Evolutionary conservation across 2,797 vertebrate species (phyloP), one percentile per base, ranked within the genome.

Genomic region (Gallinago solitaria): DNA sequence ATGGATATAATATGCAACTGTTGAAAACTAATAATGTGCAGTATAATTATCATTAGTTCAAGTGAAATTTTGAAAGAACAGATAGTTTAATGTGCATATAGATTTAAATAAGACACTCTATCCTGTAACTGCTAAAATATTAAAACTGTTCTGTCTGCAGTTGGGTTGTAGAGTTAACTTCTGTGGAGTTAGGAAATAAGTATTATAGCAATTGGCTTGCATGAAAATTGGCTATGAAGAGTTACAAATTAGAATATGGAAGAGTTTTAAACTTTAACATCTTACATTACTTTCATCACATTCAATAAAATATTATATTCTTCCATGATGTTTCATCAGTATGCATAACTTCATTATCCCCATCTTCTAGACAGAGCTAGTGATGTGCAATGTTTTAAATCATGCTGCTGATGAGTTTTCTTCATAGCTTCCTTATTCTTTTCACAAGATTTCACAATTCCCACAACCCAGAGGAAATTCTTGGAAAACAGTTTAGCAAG

Each of bases 201-300:
- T 51, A 67, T 89, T 63, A 16, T 3, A 86, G 33, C 24, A 78
- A 33, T 69, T 65, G 65, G 14, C 37, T 83, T 20, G 30, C 30
- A 32, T 12, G 73, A 83, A 59, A 81, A 65, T 75, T 71, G 69
- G 41, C 50, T 41, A 47, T 91, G 76, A 93, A 82, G 56, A 28
- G 30, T 59, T 73, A 43, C 32, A 88, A 39, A 86, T 88, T 21
- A 51, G 28, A 93, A 8, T 41, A 70, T 39, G 65, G 21, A 61
- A 57, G 59, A 68, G 17, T 83, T 91, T 83, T 92, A 90, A 93
- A 87, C 37, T 94, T 86, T 71, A 85, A 68, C 63, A 69, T 78
- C 57, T 88, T 82, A 37, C 67, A 45, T 90, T 75, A 43, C 45
- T 71, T 94, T 95, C 56, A 85, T 60, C 61, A n/a, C 53, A 16